Base-by-base conservation (phyloP, 2,888 invertebrate genomes). In the Tiliacea citrago region DNA sequence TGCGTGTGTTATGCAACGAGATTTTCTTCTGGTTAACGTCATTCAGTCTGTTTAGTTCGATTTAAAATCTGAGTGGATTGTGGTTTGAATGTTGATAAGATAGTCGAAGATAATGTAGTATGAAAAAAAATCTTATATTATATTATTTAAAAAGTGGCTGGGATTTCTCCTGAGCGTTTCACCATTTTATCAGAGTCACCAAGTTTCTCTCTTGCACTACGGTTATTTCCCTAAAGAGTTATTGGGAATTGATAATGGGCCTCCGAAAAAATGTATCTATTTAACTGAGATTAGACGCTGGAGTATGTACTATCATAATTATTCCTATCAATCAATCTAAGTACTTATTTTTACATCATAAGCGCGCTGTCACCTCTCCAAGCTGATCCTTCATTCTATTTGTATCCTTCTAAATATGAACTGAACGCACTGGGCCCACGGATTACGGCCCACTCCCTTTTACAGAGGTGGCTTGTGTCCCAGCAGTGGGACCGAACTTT, bases 1-100 rank as follows among this genome's bases (percentile, higher is more conserved):
- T 75, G 71, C 75, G 65, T 77, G 68, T 79, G 65, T 85, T 86
- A 75, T 77, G 81, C 71, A 83, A 85, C 63, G 35, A 78, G 67
- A 77, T 81, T 85, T 83, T 83, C 86, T 86, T 85, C 86, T 81
- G 74, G 74, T 65, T 83, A 81, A 81, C 86, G 86, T 83, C 84
- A 86, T 83, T 71, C 81, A 67, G 71, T 57, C 67, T 70, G 53
- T 53, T 57, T 51, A 73, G 69, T 51, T 60, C 45, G 49, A 70
- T 83, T 83, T 83, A 63, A 74, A 71, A 63, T 78, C 75, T 68
- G 62, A 53, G n/a, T 7, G 16, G 62, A 47, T 51, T 10, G 29
- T 66, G 29, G 47, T 61, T 45, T 80, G 45, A 80, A 73, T 73
- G n/a, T 42, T 51, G 24, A 79, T 49, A n/a, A 57, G 42, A 63